Evolutionary conservation across 2,888 invertebrate genomes (phyloP), one percentile per base, ranked within the genome.

Genomic region (Branchellion lobata): DNA sequence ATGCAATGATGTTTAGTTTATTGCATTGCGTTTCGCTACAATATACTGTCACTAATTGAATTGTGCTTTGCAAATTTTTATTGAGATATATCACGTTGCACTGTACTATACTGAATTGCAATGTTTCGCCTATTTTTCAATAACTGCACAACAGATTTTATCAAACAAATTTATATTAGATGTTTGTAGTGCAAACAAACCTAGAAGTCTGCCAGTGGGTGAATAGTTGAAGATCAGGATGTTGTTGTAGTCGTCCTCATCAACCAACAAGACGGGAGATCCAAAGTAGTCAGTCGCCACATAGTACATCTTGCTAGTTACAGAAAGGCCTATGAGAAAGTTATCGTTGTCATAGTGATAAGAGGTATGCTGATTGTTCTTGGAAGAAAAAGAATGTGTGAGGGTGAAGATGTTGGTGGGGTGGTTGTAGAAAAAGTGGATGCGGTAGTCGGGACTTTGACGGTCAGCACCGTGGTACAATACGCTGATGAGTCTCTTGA

Each of bases 271-370:
- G 5, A 57, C 61, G 5, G 61, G 61, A 57, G 61, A 57, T n/a
- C 61, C 61, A 24, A 57, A 57, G 21, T 14, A 57, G 61, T 57
- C 61, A 57, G 61, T 57, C 11, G 21, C 61, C 5, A 57, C 24
- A n/a, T 57, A 57, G 24, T 24, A n/a, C 61, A 57, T 57, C n/a
- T 57, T 57, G 21, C n/a, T n/a, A 57, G n/a, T n/a, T 24, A 57
- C n/a, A 57, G 24, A 57, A 57, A 24, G 3, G 5, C 14, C 61
- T n/a, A 57, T 57, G n/a, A 57, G 61, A 18, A 57, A 3, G 21
- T 57, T 57, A 57, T 57, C 61, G 61, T 57, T n/a, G 21, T 57
- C 61, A n/a, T 57, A 57, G 21, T 57, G 24, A n/a, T 57, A 57
- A 8, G 61, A 14, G 61, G 14, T 57, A 24, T 57, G 61, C n/a